Evolutionary conservation across 1,140 invertebrate genomes (phyloP).

Genomic region (Gryon sp.): DNA sequence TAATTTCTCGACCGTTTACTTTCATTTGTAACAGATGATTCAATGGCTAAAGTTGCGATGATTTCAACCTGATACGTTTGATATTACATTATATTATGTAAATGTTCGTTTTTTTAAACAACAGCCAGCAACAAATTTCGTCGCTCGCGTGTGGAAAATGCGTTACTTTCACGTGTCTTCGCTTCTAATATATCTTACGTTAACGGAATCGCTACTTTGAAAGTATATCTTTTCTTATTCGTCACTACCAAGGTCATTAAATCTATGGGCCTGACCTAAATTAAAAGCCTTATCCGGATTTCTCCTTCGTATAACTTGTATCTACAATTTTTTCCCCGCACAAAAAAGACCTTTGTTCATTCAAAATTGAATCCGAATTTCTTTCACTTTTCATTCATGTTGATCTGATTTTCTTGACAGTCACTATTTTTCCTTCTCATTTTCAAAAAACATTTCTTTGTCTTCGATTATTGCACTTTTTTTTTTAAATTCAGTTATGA

Average conservation of each 20-base stretch:
- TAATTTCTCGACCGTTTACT: slow-evolving; percentile 53
- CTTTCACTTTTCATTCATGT: too few relatives aligned
- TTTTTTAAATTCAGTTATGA: slow-evolving; percentile 25
- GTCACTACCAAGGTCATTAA: slow-evolving; percentile 58
- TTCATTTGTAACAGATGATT: slow-evolving; percentile 50
- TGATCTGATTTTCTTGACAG: too few relatives aligned
- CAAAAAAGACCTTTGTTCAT: slow-evolving; percentile 25
- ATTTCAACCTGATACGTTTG: slow-evolving; percentile 23
- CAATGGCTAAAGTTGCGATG: slow-evolving; percentile 18
- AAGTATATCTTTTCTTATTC: slow-evolving; percentile 57
- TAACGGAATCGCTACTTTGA: slow-evolving; percentile 50
- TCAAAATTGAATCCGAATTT: too few relatives aligned
- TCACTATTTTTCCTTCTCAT: too few relatives aligned
- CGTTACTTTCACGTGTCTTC: slow-evolving; percentile 53
- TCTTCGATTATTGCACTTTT: not conserved
- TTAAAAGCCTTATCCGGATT: slow-evolving; percentile 48
- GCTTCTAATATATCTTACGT: slow-evolving; percentile 51
- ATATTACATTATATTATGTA: slow-evolving; percentile 41
- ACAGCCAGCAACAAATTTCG: slow-evolving; percentile 39
- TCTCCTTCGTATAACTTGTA: slow-evolving; percentile 22
- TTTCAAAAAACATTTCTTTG: too few relatives aligned
- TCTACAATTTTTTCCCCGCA: too few relatives aligned
- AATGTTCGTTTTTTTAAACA: slow-evolving; percentile 39
- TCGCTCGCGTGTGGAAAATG: slow-evolving; percentile 45
- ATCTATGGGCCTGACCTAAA: slow-evolving; percentile 58